These are phyloP conservation scores for Tanytarsus gracilentus DNA, from an alignment of 2,888 invertebrate species.

Conservation along the genomic window DNA sequence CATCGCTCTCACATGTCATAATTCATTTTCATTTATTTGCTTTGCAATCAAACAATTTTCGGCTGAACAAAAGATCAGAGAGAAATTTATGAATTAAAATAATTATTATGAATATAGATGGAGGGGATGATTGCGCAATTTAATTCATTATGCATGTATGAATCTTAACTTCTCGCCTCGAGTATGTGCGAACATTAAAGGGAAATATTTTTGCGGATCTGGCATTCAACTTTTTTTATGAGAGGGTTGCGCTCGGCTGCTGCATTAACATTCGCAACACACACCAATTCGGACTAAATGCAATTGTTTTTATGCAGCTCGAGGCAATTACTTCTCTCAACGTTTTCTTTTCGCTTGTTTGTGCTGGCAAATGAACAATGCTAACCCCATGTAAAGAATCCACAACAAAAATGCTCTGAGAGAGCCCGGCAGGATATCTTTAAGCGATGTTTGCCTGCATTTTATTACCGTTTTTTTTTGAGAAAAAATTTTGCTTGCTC, in stretches of 20 bases:
- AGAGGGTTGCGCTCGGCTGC: too few species aligned
- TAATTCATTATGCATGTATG: slow-evolving; percentile 19
- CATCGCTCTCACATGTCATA: neutral
- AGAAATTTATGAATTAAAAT: neutral
- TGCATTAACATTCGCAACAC: neutral
- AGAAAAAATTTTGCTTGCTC: too few species aligned
- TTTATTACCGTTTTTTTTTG: too few species aligned
- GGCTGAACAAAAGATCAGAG: neutral
- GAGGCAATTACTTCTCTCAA: neutral
- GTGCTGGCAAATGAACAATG: neutral
- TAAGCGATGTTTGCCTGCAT: too few species aligned
- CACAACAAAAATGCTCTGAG: too few species aligned
- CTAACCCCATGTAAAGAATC: neutral
- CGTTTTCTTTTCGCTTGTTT: neutral
- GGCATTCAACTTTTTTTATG: too few species aligned
- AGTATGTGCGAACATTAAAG: slow-evolving; percentile 13
- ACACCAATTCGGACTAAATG: neutral
- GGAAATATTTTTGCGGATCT: too few species aligned
- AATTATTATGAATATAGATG: neutral
- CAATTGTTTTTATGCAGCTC: slow-evolving; percentile 3
- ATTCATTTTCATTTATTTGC: neutral
- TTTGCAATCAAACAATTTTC: neutral
- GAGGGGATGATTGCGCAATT: slow-evolving; percentile 16
- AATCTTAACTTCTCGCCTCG: slow-evolving; percentile 1
- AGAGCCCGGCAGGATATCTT: too few species aligned